Base-by-base conservation (phyloP, 2,888 invertebrate genomes). In the Athrips mouffetella region DNA sequence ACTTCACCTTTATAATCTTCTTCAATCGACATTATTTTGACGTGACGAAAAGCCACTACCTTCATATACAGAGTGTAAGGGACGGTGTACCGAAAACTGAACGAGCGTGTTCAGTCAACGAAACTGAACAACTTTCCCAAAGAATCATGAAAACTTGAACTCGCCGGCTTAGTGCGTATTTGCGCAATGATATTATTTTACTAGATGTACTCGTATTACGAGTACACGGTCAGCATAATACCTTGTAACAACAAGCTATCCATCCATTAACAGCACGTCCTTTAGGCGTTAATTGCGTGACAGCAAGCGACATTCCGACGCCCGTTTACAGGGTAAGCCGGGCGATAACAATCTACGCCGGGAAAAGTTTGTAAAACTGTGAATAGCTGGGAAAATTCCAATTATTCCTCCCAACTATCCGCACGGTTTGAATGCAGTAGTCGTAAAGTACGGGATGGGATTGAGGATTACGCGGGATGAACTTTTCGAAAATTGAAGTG, bases 331-430 rank as follows among this genome's bases (percentile, higher is more conserved):
- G 15, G 7, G 15, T 40, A 13, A 21, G 25, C 25, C 40, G 25
- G 23, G 10, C 25, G 25, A 40, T 25, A 40, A 40, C 40, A 23
- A 15, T 40, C 40, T 40, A 40, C 40, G 13, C 11, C 15, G 25
- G 25, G 15, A 23, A 40, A 40, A 40, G 40, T 40, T 40, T 10
- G 3, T 40, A 25, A 40, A 40, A 40, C 40, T 40, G 25, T 15
- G 15, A 25, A 13, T 40, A 40, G 25, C 40, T 15, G 23, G 40
- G 23, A 40, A 25, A 40, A 25, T 40, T 25, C 16, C 25, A 25
- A 25, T 40, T 40, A 40, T 25, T 15, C n/a, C 13, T 21, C 40
- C 2, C 7, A 25, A 40, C 25, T 40, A 15, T 25, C 15, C 10
- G 25, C 25, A 40, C 25, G 15, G 15, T 40, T 40, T 25, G 40